Conservation (phyloP, 2,888 invertebrate species). For the Malthinus seriepunctatus region DNA sequence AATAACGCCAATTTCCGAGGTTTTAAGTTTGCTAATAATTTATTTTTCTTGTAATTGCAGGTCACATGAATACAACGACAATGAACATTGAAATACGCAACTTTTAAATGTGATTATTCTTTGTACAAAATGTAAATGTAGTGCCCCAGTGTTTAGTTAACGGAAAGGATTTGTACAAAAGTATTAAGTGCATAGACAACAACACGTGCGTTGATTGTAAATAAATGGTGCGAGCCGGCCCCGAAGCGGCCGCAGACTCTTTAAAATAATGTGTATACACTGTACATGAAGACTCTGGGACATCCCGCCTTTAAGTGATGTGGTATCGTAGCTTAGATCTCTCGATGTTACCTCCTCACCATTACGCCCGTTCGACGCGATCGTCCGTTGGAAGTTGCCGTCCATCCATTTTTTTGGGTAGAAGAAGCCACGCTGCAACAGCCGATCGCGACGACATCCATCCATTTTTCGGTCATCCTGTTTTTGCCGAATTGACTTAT, state of each 20-base stretch:
- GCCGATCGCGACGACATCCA: constrained; percentile 36
- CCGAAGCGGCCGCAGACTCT: constrained; percentile 45
- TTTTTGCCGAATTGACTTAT: constrained; percentile 38
- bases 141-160: constrained; percentile 56
- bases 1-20: no score
- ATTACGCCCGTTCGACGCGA: constrained; percentile 27
- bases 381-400: constrained; percentile 36
- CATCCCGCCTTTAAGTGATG: constrained; percentile 51
- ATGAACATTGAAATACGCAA: constrained; percentile 57
- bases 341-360: constrained; percentile 61
- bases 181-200: constrained; percentile 36
- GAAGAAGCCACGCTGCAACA: constrained; percentile 34
- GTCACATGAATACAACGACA: constrained; percentile 54
- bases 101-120: constrained; percentile 65
- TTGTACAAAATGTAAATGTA: constrained; percentile 64
- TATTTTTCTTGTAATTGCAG: constrained; percentile 47
- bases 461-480: constrained; percentile 31
- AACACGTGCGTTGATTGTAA: constrained; percentile 51
- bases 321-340: constrained; percentile 57
- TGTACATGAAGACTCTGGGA: constrained; percentile 41
- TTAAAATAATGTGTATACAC: constrained; percentile 31
- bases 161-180: constrained; percentile 53
- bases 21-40: constrained; percentile 16
- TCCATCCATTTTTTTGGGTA: constrained; percentile 23
- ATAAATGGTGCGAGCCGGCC: constrained; percentile 47